Conservation (phyloP, 2,113 vertebrate species). For the Anoura caudifer region DNA sequence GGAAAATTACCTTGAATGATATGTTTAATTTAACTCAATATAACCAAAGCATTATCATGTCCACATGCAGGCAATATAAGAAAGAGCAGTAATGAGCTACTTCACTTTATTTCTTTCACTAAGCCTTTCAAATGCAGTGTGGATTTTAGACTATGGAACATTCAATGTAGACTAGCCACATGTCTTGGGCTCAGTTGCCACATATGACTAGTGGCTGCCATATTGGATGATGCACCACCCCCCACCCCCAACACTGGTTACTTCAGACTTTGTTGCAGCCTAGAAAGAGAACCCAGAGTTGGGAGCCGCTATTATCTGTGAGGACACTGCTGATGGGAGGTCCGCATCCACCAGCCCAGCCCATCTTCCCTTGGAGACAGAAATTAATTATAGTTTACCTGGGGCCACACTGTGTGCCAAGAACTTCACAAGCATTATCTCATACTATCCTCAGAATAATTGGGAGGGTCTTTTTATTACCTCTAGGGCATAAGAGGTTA, state of each 20-base stretch:
- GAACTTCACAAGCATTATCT: neutral
- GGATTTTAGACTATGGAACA: neutral
- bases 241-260: neutral
- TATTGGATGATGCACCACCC: fast-evolving
- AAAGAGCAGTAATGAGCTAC: neutral
- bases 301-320: neutral
- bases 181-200: neutral
- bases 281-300: neutral
- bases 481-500: constrained; percentile 8
- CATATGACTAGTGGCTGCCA: neutral
- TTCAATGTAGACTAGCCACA: neutral
- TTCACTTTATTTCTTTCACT: neutral
- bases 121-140: neutral
- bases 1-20: constrained; percentile 19
- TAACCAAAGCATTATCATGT: neutral
- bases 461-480: neutral
- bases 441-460: neutral
- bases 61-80: neutral
- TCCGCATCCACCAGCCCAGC: neutral
- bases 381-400: neutral
- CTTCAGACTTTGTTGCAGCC: neutral
- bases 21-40: constrained; percentile 16
- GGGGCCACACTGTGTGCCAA: neutral
- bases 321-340: neutral
- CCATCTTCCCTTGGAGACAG: neutral